phyloP scores from a whole-genome alignment of 2,797 vertebrate genomes.

The Argya squamiceps region DNA sequence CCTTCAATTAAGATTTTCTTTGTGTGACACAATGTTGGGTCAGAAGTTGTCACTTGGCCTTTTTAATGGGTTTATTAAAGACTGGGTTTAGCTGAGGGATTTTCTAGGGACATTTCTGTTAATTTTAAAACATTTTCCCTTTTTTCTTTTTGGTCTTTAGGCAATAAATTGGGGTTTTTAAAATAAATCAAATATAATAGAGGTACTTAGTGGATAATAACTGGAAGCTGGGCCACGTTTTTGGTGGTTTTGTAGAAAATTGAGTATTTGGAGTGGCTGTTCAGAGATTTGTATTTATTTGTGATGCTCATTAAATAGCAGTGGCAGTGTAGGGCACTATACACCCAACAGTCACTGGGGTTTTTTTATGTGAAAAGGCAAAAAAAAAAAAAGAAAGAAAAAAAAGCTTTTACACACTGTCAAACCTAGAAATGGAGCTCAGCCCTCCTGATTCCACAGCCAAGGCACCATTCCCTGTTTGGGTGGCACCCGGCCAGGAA shows the following conservation, averaged over 20 bases:
- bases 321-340: not conserved
- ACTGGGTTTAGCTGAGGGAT: not conserved
- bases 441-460: not conserved
- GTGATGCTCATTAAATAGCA: not conserved
- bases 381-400: not conserved
- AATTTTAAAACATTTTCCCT: not conserved
- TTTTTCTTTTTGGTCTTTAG: not conserved
- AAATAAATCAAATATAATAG: not conserved
- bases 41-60: not conserved
- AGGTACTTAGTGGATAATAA: not conserved
- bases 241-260: not conserved
- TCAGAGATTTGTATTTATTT: not conserved
- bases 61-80: not conserved
- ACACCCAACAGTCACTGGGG: not conserved
- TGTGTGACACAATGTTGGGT: not conserved
- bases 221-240: not conserved
- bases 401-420: not conserved
- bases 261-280: not conserved
- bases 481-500: conserved; percentile 17
- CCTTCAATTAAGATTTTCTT: not conserved
- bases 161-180: not conserved
- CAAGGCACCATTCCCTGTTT: conserved; percentile 3
- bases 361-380: not conserved
- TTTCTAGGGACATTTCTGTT: not conserved
- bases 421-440: not conserved